A percentile compares a stretch with the other conserved stretches of the same genome.
Conservation (phyloP, 2,888 invertebrate species). For the Deroplatys truncata region DNA sequence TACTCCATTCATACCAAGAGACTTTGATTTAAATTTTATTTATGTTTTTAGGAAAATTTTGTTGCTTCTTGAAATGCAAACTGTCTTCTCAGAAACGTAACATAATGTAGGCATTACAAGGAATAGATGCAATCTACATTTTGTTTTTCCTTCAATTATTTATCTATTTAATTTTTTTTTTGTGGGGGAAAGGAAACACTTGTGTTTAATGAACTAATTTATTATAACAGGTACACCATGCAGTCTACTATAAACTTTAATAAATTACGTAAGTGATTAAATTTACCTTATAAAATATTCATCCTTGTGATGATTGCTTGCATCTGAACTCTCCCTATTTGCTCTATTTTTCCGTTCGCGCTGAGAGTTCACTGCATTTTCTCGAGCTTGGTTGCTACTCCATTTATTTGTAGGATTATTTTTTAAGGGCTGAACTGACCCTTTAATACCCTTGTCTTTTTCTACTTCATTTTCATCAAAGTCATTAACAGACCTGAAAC, state of each 20-base stretch:
- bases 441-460: slow-evolving; percentile 46
- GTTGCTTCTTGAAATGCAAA: no score
- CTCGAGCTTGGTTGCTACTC: slow-evolving; percentile 49
- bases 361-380: slow-evolving; percentile 47
- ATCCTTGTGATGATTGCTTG: slow-evolving; percentile 40
- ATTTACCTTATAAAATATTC: slow-evolving; percentile 49
- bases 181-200: no score
- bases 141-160: no score
- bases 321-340: slow-evolving; percentile 42
- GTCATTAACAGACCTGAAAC: slow-evolving; percentile 46
- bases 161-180: no score
- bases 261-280: neutral
- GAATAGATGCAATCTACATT: no score
- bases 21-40: no score
- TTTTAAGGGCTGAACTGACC: slow-evolving; percentile 38
- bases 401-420: slow-evolving; percentile 41
- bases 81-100: no score
- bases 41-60: no score
- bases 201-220: no score
- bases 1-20: no score
- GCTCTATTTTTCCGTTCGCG: slow-evolving; percentile 50
- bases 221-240: no score
- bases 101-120: no score
- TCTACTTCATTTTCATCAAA: slow-evolving; percentile 48
- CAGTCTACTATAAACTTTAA: neutral